A percentile compares a stretch with the other conserved stretches of the same genome.
Conservation (phyloP, 2,888 invertebrate genomes). For the Artemia sinica region DNA sequence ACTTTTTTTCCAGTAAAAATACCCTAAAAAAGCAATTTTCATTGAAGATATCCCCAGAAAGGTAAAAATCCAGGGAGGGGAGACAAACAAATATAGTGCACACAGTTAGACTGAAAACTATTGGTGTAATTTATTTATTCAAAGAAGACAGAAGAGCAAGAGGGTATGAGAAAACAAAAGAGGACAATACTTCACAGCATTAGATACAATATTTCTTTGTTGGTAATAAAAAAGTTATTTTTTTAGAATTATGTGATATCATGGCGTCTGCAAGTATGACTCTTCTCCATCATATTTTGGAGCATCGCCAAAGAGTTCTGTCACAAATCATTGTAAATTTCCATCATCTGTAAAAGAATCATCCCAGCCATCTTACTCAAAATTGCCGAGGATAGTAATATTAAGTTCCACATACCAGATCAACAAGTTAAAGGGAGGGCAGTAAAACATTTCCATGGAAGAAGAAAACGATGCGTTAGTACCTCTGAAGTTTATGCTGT, state of each 20-base stretch:
- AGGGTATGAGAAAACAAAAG: too few relatives aligned
- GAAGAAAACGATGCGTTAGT: constrained; percentile 5
- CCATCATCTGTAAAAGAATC: neutral
- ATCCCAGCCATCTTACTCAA: neutral
- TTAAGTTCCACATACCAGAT: constrained; percentile 1
- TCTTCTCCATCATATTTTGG: constrained; percentile 11
- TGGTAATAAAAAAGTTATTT: too few relatives aligned
- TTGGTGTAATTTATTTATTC: too few relatives aligned
- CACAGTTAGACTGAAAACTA: too few relatives aligned
- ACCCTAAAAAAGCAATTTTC: too few relatives aligned
- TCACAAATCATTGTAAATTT: neutral
- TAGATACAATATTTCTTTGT: too few relatives aligned
- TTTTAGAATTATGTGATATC: neutral
- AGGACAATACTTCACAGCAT: too few relatives aligned
- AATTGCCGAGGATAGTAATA: neutral
- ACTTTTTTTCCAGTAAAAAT: too few relatives aligned
- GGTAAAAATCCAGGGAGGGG: too few relatives aligned
- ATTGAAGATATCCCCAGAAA: too few relatives aligned
- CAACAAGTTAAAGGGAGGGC: constrained; percentile 1
- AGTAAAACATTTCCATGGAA: neutral
- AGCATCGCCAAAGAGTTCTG: neutral
- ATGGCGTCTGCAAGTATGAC: constrained; percentile 5
- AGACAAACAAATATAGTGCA: too few relatives aligned
- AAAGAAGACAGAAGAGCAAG: too few relatives aligned
- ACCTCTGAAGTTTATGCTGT: neutral